phyloP scores from a whole-genome alignment of 2,113 vertebrate species.

The Tamias sibiricus region DNA sequence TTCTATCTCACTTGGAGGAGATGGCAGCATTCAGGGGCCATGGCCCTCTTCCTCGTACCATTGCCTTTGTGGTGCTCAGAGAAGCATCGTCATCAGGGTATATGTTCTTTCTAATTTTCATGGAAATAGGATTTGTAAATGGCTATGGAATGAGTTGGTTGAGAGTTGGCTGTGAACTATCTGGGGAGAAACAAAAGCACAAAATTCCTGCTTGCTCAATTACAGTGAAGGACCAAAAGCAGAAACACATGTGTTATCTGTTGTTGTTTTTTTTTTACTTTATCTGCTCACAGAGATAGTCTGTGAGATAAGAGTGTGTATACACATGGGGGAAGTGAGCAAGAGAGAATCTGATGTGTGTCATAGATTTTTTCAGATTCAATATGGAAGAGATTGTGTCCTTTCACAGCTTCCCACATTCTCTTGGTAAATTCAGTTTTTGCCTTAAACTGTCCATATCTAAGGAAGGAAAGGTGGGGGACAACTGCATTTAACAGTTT shows the following conservation, averaged over 20 bases:
- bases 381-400: not conserved
- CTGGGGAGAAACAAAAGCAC: not conserved
- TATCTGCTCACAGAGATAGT: not conserved
- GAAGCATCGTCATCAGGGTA: not conserved
- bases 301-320: not conserved
- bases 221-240: not conserved
- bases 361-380: not conserved
- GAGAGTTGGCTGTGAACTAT: not conserved
- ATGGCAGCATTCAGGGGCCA: fast-evolving
- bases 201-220: not conserved
- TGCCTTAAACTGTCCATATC: not conserved
- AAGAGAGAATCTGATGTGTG: not conserved
- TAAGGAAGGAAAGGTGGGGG: not conserved
- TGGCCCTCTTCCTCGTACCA: not conserved
- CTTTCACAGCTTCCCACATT: not conserved
- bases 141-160: not conserved
- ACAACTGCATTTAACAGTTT: not conserved
- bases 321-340: not conserved
- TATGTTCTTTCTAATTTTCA: conserved; percentile 44
- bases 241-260: not conserved
- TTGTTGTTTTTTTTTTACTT: not conserved
- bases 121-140: not conserved
- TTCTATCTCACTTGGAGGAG: conserved; percentile 41
- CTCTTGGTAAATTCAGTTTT: not conserved
- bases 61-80: not conserved